Percentiles rank a stretch among this genome's conserved stretches.
These are phyloP conservation scores for Flexamia atlantica DNA, from an alignment of 2,888 invertebrate species.

Conservation along the genomic window DNA sequence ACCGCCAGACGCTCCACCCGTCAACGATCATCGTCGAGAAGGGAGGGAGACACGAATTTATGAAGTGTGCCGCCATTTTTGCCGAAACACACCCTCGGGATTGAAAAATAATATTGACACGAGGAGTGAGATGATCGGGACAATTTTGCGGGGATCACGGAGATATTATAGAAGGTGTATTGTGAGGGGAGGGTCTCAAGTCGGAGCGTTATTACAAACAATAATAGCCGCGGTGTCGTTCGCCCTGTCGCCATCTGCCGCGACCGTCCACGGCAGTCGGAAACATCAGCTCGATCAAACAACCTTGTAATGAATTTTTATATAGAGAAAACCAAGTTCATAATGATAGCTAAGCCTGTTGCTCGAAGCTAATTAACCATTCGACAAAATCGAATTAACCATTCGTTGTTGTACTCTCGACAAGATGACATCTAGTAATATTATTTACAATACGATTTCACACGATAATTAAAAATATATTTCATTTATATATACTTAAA, in stretches of 20 bases:
- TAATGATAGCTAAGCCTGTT: too few species aligned
- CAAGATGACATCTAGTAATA: too few species aligned
- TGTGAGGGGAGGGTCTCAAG: constrained; percentile 5
- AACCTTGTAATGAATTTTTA: too few species aligned
- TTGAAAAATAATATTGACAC: constrained; percentile 69
- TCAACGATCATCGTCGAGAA: background rate
- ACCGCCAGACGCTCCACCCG: too few species aligned
- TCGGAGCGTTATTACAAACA: constrained; percentile 45
- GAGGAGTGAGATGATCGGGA: constrained; percentile 61
- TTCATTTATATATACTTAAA: too few species aligned
- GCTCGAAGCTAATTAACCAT: too few species aligned
- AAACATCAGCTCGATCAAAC: too few species aligned
- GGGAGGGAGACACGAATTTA: background rate
- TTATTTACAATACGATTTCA: too few species aligned
- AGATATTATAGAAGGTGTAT: constrained; percentile 54
- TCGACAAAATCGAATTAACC: too few species aligned
- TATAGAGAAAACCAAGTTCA: too few species aligned
- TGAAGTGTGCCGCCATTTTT: constrained; percentile 58
- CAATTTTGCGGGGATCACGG: constrained; percentile 55
- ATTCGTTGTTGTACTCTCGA: too few species aligned
- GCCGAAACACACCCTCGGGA: constrained; percentile 63
- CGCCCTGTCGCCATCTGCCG: background rate
- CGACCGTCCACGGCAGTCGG: background rate
- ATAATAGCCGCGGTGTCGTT: constrained; percentile 26
- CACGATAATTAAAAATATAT: too few species aligned